These are phyloP conservation scores for Gryon sp. DNA, from an alignment of 1,140 invertebrate species.

Conservation along the genomic window DNA sequence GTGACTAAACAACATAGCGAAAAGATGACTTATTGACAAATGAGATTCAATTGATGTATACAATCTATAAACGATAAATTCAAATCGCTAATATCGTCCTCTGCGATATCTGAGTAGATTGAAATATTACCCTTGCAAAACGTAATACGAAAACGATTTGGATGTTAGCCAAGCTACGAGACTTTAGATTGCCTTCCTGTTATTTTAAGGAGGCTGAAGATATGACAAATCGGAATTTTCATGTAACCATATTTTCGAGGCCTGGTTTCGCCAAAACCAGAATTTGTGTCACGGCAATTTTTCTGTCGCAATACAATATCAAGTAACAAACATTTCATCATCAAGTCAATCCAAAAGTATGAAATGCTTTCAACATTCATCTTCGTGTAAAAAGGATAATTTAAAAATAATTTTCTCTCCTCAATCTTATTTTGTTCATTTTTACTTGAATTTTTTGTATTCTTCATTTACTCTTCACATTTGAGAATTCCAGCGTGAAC, in stretches of 20 bases:
- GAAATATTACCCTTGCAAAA: constrained; percentile 55
- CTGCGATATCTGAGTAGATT: constrained; percentile 33
- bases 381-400: no score
- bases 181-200: constrained; percentile 38
- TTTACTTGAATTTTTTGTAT: no score
- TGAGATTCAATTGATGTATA: constrained; percentile 1
- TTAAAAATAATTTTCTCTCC: no score
- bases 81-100: constrained; percentile 49
- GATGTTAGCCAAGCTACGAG: constrained; percentile 42
- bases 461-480: no score
- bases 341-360: no score
- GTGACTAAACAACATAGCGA: no score
- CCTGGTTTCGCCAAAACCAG: not conserved
- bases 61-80: constrained; percentile 6
- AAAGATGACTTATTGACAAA: constrained; percentile 25
- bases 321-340: no score
- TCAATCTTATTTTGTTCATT: no score
- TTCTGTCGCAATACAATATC: not conserved
- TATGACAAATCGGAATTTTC: constrained; percentile 49
- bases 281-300: constrained; percentile 19
- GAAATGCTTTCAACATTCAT: no score
- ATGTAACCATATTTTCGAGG: constrained; percentile 26
- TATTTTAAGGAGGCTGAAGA: constrained; percentile 48
- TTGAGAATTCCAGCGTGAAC: no score
- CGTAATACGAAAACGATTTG: constrained; percentile 58